These are phyloP conservation scores for Scaptomyza flava DNA, from an alignment of 2,888 invertebrate species.

Conservation along the genomic window DNA sequence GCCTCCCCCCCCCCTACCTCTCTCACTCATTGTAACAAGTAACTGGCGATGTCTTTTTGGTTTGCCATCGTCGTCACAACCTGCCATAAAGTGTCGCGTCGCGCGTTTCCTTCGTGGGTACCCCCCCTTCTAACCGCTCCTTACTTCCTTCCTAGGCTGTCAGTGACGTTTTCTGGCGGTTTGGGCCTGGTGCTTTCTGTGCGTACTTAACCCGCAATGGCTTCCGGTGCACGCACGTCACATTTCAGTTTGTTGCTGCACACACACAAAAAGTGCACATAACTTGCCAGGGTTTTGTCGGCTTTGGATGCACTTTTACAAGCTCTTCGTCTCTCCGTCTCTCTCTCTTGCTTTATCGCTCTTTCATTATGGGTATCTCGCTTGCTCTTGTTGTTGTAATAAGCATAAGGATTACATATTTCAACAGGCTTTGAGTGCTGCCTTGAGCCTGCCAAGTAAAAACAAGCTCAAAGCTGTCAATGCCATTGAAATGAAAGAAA, in stretches of 20 bases:
- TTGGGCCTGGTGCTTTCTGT: constrained; percentile 9
- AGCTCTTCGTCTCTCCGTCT: not conserved
- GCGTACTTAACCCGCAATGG: constrained; percentile 71
- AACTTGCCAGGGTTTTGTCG: constrained; percentile 38
- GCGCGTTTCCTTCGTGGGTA: constrained; percentile 49
- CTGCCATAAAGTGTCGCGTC: constrained; percentile 72
- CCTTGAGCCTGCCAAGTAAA: constrained; percentile 26
- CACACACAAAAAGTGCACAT: constrained; percentile 55
- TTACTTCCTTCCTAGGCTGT: constrained; percentile 27
- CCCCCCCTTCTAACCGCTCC: not conserved
- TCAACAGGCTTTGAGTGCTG: constrained; percentile 45
- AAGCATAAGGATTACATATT: constrained; percentile 54
- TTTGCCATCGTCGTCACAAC: constrained; percentile 47
- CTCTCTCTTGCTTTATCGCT: not conserved
- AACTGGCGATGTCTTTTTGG: constrained; percentile 24
- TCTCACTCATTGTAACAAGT: constrained; percentile 18
- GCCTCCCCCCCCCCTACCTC: constrained; percentile 1
- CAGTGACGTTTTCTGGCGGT: constrained; percentile 40
- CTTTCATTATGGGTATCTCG: constrained; percentile 3
- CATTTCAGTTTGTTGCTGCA: constrained; percentile 25
- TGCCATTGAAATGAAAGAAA: constrained; percentile 15
- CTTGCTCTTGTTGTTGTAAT: constrained; percentile 40
- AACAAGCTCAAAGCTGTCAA: constrained; percentile 32
- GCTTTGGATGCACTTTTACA: constrained; percentile 43
- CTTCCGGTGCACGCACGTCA: constrained; percentile 68